Percentiles rank a stretch among this genome's conserved stretches.
phyloP scores from a whole-genome alignment of 30 jellyfish, hydroid and myxozoan species.

The Clytia hemisphaerica region DNA sequence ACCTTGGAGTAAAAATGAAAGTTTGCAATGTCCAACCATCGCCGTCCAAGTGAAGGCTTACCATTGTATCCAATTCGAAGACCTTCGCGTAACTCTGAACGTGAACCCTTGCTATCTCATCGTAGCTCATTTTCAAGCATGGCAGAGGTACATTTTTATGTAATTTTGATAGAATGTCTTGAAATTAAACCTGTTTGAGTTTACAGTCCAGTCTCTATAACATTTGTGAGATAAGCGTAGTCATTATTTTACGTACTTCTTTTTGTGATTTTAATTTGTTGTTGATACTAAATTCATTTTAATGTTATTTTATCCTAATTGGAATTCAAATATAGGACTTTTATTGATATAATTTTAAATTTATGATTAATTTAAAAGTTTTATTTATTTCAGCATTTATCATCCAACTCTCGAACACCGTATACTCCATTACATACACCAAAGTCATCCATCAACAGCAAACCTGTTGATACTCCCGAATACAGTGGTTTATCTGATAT shows the following conservation, averaged over 20 bases:
- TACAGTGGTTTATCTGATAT: conserved; percentile 96
- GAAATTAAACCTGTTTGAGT: no score
- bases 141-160: neutral
- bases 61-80: conserved; percentile 13
- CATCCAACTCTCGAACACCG: conserved; percentile 24
- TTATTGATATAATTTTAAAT: neutral
- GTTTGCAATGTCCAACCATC: conserved; percentile 27
- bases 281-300: no score
- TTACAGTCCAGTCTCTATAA: no score
- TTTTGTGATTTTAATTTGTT: no score
- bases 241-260: neutral
- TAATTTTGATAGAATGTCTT: neutral
- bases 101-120: conserved; percentile 5
- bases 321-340: neutral
- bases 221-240: neutral
- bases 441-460: conserved; percentile 37
- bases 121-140: neutral
- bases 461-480: conserved; percentile 62
- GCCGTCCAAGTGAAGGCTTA: conserved; percentile 16
- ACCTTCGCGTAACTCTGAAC: neutral
- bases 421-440: conserved; percentile 26
- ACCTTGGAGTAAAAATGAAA: no score
- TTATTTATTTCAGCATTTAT: neutral
- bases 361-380: neutral
- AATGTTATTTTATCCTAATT: no score